phyloP scores from a whole-genome alignment of 2,888 invertebrate genomes.

The Nomada goodeniana region DNA sequence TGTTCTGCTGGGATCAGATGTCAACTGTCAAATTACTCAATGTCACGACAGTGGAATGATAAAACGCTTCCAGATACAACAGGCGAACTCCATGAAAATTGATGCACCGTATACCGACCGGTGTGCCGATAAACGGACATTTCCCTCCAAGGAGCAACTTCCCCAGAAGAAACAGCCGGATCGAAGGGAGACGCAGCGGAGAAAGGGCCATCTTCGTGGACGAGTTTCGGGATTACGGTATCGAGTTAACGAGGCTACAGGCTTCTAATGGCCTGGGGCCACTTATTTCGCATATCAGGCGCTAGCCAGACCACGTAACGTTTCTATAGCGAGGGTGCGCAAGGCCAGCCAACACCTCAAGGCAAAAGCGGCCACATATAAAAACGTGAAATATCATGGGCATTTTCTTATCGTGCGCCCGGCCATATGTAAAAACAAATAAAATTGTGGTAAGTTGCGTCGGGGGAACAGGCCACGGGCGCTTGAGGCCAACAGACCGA shows the following conservation, averaged over 20 bases:
- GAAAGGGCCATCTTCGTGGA: slow-evolving; percentile 61
- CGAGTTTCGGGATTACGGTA: slow-evolving; percentile 63
- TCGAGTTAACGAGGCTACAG: slow-evolving; percentile 70
- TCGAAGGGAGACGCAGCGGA: slow-evolving; percentile 48
- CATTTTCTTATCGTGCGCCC: slow-evolving; percentile 80
- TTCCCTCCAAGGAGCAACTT: slow-evolving; percentile 38
- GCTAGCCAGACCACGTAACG: slow-evolving; percentile 72
- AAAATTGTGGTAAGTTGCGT: slow-evolving; percentile 81
- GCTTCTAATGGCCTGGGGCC: slow-evolving; percentile 74
- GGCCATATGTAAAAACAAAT: slow-evolving; percentile 81
- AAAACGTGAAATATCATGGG: slow-evolving; percentile 82
- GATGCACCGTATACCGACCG: slow-evolving; percentile 6
- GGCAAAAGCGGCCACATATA: slow-evolving; percentile 79
- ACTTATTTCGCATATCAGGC: slow-evolving; percentile 81
- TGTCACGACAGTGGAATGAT: background rate
- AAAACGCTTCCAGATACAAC: background rate
- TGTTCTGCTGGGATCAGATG: background rate
- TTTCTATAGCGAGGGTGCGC: slow-evolving; percentile 72
- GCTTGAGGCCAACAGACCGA: slow-evolving; percentile 73
- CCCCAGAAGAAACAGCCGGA: slow-evolving; percentile 35
- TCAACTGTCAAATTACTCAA: background rate
- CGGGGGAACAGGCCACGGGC: slow-evolving; percentile 75
- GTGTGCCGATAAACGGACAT: slow-evolving; percentile 25
- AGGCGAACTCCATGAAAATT: background rate
- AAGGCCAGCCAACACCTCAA: slow-evolving; percentile 81